Base-by-base conservation (phyloP, 2,113 vertebrate species). In the Hyperoodon ampullatus region DNA sequence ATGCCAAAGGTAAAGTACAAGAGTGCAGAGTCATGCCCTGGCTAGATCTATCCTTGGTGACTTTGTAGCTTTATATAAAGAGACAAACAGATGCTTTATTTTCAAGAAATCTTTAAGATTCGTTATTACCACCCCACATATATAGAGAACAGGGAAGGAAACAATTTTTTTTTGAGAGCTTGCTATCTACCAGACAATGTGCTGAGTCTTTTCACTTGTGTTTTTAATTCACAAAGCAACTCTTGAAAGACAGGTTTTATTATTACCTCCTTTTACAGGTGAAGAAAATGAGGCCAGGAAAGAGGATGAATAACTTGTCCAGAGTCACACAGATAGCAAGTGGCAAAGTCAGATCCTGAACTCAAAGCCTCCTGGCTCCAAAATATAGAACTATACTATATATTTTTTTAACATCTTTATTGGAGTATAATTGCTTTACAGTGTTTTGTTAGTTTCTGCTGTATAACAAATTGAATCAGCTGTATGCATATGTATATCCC, bases 31-130 rank as follows among this genome's bases (percentile, higher is more conserved):
- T 77, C 55, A 53, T 33, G 44, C 47, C 80, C 71, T 88, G 39
- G 23, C 65, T 78, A 68, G 35, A 53, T 77, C 74, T 82, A 11
- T 71, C 44, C 55, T 70, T 77, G 35, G 53, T 82, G 63, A 87
- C 33, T 96, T 53, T 75, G 33, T 91, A 28, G n/a, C 44, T 89
- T 86, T 78, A 61, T 92, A 18, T 95, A 61, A 65, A 90, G 70
- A 92, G 35, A 84, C 12, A 74, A 72, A 66, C 44, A 84, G 55
- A n/a, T 80, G 16, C 44, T 84, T 88, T 92, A 68, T 68, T 70
- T 84, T 58, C 30, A 65, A 93, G 8, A 90, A 68, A 90, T 93
- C n/a, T 68, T 90, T 65, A 61, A 42, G 28, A 11, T 94, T 24
- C 35, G 47, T 87, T 87, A 81, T 61, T 53, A 60, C 23, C 68